A percentile compares a stretch with the other conserved stretches of the same genome.
Evolutionary conservation across 1,140 invertebrate genomes (phyloP).

Genomic region (Pseudobourletiella spinata): DNA sequence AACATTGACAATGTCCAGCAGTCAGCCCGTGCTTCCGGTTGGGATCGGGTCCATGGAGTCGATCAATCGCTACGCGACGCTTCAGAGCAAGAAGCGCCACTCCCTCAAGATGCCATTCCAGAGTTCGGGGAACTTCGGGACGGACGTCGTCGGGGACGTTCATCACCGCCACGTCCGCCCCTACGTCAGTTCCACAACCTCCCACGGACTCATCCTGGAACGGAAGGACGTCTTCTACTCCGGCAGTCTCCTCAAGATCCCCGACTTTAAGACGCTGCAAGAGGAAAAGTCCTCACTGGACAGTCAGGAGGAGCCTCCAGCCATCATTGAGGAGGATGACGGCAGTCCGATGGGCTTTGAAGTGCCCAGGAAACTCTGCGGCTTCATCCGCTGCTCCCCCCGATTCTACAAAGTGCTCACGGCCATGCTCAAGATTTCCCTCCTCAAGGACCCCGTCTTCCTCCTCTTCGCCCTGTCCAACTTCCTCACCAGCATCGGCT

Average conservation of each 20-base stretch:
- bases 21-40: slow-evolving; percentile 33
- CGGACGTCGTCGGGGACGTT: slow-evolving; percentile 5
- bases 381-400: slow-evolving; percentile 40
- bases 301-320: background rate
- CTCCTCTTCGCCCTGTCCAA: slow-evolving; percentile 86
- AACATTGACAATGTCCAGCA: slow-evolving; percentile 32
- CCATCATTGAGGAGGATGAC: slow-evolving; percentile 28
- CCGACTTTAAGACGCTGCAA: slow-evolving; percentile 39
- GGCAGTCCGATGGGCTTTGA: slow-evolving; percentile 11
- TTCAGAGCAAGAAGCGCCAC: slow-evolving; percentile 22
- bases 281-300: slow-evolving; percentile 2
- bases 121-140: slow-evolving; percentile 5
- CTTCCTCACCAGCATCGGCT: slow-evolving; percentile 91
- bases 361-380: slow-evolving; percentile 31
- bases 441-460: slow-evolving; percentile 78
- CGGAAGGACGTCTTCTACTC: slow-evolving; percentile 79
- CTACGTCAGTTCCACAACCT: background rate
- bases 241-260: slow-evolving; percentile 62
- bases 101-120: slow-evolving; percentile 19
- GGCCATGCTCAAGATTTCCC: slow-evolving; percentile 74
- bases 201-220: slow-evolving; percentile 61
- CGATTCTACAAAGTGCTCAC: slow-evolving; percentile 55
- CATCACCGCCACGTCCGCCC: slow-evolving; percentile 18
- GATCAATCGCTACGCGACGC: slow-evolving; percentile 11
- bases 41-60: slow-evolving; percentile 33